phyloP scores from a whole-genome alignment of 1,140 invertebrate genomes.

The Drosophila arizonae region DNA sequence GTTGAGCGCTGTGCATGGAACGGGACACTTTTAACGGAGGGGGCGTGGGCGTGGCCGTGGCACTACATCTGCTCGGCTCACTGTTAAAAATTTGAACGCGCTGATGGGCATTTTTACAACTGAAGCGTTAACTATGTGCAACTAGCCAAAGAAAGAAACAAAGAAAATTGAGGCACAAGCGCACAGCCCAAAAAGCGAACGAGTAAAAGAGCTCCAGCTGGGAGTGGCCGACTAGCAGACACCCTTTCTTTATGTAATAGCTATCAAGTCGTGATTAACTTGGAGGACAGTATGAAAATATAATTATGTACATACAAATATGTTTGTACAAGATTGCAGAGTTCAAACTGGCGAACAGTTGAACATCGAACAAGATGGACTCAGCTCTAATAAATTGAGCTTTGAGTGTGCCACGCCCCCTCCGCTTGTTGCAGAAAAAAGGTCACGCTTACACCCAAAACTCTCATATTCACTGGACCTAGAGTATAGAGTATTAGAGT shows the following conservation, averaged over 20 bases:
- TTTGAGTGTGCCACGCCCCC: too few species aligned
- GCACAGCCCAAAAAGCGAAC: constrained; percentile 7
- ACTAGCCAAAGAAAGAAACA: constrained; percentile 37
- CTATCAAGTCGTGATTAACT: too few species aligned
- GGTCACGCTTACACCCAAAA: too few species aligned
- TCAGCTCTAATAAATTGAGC: too few species aligned
- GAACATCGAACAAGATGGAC: too few species aligned
- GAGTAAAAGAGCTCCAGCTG: not conserved
- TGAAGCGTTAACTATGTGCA: constrained; percentile 79
- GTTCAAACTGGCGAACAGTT: too few species aligned
- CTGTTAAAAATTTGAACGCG: constrained; percentile 75
- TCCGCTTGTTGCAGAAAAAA: too few species aligned
- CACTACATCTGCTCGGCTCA: constrained; percentile 31
- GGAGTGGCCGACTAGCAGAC: not conserved
- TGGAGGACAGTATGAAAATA: too few species aligned
- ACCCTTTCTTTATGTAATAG: not conserved
- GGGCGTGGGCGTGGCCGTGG: constrained; percentile 41
- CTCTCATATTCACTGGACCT: too few species aligned
- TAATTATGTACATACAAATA: too few species aligned
- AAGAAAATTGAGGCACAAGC: not conserved
- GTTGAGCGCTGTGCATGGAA: constrained; percentile 28
- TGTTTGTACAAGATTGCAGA: too few species aligned
- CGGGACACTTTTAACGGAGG: constrained; percentile 19
- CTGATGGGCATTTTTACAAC: constrained; percentile 78
- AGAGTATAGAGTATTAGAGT: too few species aligned